Conservation (phyloP, 2,888 invertebrate genomes). For the Eilema sororculum region DNA sequence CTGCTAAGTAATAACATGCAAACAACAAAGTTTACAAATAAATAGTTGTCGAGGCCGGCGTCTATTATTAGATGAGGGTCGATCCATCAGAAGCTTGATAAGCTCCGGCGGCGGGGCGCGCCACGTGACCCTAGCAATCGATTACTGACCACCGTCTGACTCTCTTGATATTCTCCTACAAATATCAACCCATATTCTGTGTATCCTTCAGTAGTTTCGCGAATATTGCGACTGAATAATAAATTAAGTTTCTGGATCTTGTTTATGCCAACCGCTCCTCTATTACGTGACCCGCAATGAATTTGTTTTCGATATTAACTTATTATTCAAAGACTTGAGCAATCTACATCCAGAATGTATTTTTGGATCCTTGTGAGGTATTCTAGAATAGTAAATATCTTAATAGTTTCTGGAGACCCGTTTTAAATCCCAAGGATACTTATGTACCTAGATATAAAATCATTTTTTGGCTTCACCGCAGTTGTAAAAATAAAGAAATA, state of each 20-base stretch:
- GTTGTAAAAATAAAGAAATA: background rate
- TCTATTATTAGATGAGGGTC: conserved; percentile 80
- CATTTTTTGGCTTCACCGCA: background rate
- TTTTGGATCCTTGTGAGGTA: background rate
- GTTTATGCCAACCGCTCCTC: conserved; percentile 30
- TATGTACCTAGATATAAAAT: background rate
- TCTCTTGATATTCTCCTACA: conserved; percentile 53
- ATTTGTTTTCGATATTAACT: conserved; percentile 32
- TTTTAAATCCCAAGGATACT: background rate
- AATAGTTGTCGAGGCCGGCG: conserved; percentile 51
- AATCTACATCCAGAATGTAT: background rate
- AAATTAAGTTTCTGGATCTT: conserved; percentile 37
- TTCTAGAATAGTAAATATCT: background rate
- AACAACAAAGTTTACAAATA: conserved; percentile 43
- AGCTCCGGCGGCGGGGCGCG: conserved; percentile 66
- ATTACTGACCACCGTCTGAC: conserved; percentile 59
- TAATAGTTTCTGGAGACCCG: background rate
- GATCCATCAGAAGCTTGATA: conserved; percentile 69
- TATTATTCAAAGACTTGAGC: conserved; percentile 27
- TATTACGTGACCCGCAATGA: conserved; percentile 32
- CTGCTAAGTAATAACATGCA: conserved; percentile 26
- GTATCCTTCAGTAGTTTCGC: conserved; percentile 54
- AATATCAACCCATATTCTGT: conserved; percentile 49
- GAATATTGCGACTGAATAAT: conserved; percentile 44
- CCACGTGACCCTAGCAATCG: conserved; percentile 67